Evolutionary conservation across 2,888 invertebrate species (phyloP), one percentile per base, ranked within the genome.

Genomic region (Axea sp.): DNA sequence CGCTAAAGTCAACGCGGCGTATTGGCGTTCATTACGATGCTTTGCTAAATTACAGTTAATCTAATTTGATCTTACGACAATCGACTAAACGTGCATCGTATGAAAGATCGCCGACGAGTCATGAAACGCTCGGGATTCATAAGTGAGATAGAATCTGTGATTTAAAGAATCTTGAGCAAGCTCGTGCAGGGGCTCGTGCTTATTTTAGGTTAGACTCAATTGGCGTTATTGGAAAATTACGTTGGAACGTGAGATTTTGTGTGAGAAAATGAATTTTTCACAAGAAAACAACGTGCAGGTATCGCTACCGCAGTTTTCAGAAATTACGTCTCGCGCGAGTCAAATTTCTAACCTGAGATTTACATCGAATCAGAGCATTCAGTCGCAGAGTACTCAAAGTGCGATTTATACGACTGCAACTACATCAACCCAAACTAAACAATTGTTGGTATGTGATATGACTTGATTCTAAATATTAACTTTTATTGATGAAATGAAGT

Each of bases 221-320:
- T 35, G 35, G 65, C 64, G 49, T 71, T 64, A 22, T 57, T 19
- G 45, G n/a, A 9, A 55, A 73, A 30, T 17, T 7, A 30, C 35
- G 14, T 22, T 11, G 26, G 26, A 7, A 9, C 9, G 28, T 17
- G 12, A 24, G 28, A 19, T 64, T 59, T 28, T 26, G 22, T 26
- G 17, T 37, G 31, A 22, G 31, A 81, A 78, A 60, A 87, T 87
- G 87, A 82, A 87, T 78, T 86, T 83, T 67, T 78, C 84, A 8
- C 84, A 82, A 53, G 80, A 79, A 45, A 80, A 78, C 39, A 76
- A 64, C 62, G 64, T 80, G 30, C 84, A 86, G 53, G 80, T 81
- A 24, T 75, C 81, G 8, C 76, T 87, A 35, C 86, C 87, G 6
- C 86, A 86, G 53, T 86, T 87, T 57, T 84, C 86, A 1, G 86